Base-by-base conservation (phyloP, 2,888 invertebrate genomes). In the Rhyacophila evoluta region DNA sequence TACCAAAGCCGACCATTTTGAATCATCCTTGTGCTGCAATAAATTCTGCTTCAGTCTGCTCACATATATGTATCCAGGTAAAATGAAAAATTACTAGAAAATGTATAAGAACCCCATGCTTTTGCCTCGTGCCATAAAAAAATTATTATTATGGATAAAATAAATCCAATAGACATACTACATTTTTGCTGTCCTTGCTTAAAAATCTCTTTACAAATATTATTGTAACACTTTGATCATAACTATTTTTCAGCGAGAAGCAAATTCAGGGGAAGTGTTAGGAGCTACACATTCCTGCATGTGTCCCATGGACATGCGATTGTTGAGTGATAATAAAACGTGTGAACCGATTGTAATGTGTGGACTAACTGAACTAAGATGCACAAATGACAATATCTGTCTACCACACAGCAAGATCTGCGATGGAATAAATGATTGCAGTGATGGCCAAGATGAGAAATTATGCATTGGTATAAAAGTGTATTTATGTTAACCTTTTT, bases 41-140 rank as follows among this genome's bases (percentile, higher is more conserved):
- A 83, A 1, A 82, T 81, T 0, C 85, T 84, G 19, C 55, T 8
- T 19, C 55, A 19, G 55, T 55, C 0, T 96, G 96, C 84, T 93
- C 94, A 1, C 94, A 95, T 85, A 86, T 95, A 8, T 96, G 96
- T 84, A 90, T 95, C 1, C 90, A 92, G 77, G 33, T 39, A 73
- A 39, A 19, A 2, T 33, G n/a, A n/a, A n/a, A n/a, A n/a, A n/a
- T n/a, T n/a, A n/a, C n/a, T n/a, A n/a, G n/a, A n/a, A n/a, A n/a
- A n/a, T n/a, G n/a, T n/a, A n/a, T n/a, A n/a, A n/a, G n/a, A n/a
- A n/a, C n/a, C n/a, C n/a, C n/a, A n/a, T n/a, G n/a, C n/a, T n/a
- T n/a, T n/a, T n/a, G n/a, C n/a, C n/a, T n/a, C n/a, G n/a, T n/a
- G n/a, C n/a, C n/a, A n/a, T n/a, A n/a, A n/a, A n/a, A n/a, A n/a